These are phyloP conservation scores for Eumerus sabulonum DNA, from an alignment of 2,888 invertebrate genomes.

Conservation along the genomic window DNA sequence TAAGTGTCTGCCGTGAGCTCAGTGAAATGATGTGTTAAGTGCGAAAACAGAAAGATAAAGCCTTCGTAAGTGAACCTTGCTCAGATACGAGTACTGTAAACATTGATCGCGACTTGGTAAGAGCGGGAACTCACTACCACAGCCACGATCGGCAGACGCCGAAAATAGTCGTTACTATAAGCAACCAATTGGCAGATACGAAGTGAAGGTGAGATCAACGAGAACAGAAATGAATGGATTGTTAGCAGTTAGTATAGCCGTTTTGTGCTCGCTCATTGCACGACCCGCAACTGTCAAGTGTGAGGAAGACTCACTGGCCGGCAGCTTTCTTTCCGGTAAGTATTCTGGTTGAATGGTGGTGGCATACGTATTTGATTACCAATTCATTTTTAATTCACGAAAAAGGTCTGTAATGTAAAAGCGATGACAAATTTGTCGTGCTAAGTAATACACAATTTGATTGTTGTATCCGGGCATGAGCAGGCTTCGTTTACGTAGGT, in stretches of 20 bases:
- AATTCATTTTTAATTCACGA: not conserved
- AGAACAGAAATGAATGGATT: conserved; percentile 69
- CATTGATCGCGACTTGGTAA: conserved; percentile 26
- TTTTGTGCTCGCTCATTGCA: conserved; percentile 65
- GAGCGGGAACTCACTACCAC: conserved; percentile 44
- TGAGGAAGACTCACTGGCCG: conserved; percentile 89
- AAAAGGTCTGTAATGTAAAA: conserved; percentile 13
- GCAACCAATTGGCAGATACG: conserved; percentile 3
- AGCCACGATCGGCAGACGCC: conserved; percentile 24
- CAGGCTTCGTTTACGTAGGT: not conserved
- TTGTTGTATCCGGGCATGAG: no score
- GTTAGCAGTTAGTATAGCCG: conserved; percentile 66
- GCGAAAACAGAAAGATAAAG: conserved; percentile 46
- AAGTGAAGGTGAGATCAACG: not conserved
- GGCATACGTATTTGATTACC: conserved; percentile 26
- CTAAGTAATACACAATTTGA: conserved; percentile 14
- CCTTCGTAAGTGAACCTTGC: conserved; percentile 7
- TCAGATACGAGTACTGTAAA: conserved; percentile 19
- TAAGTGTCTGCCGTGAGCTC: conserved; percentile 5
- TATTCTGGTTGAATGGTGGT: conserved; percentile 48
- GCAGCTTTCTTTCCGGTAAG: conserved; percentile 90
- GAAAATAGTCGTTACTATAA: conserved; percentile 31
- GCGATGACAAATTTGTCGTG: conserved; percentile 51
- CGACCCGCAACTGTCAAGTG: conserved; percentile 59
- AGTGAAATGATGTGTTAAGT: conserved; percentile 65